These are phyloP conservation scores for Melanostoma mellinum DNA, from an alignment of 2,888 invertebrate species.

Conservation along the genomic window DNA sequence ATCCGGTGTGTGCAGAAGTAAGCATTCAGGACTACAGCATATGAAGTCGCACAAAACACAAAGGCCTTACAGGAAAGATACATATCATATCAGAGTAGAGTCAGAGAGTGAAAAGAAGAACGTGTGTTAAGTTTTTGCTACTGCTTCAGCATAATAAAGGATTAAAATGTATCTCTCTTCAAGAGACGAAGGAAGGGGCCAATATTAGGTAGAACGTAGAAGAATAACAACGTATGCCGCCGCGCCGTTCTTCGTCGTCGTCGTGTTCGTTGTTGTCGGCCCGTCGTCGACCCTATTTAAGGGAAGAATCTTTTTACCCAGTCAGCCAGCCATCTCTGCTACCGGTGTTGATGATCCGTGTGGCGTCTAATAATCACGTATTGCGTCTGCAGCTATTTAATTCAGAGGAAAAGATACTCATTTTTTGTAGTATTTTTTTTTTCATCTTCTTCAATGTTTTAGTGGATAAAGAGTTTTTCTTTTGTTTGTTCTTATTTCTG, in stretches of 20 bases:
- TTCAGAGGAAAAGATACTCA: conserved; percentile 48
- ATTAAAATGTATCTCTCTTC: conserved; percentile 42
- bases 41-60: conserved; percentile 20
- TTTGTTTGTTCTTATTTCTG: conserved; percentile 2
- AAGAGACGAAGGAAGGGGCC: conserved; percentile 1
- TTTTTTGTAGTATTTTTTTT: not conserved
- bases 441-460: not conserved
- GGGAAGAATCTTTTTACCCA: conserved; percentile 28
- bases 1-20: conserved; percentile 57
- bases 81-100: not conserved
- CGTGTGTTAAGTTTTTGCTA: conserved; percentile 51
- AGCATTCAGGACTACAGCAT: conserved; percentile 36
- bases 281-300: conserved; percentile 59
- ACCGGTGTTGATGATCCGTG: conserved; percentile 70
- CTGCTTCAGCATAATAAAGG: conserved; percentile 61
- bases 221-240: not conserved
- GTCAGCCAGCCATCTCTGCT: conserved; percentile 30
- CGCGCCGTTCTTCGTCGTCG: not conserved
- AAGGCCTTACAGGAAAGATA: conserved; percentile 19
- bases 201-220: conserved; percentile 17
- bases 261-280: no score
- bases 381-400: conserved; percentile 60
- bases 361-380: conserved; percentile 70
- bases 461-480: conserved; percentile 22
- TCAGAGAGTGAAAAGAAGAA: conserved; percentile 17